Evolutionary conservation across 2,888 invertebrate species (phyloP), one percentile per base, ranked within the genome.

Genomic region (Tetropium fuscum): DNA sequence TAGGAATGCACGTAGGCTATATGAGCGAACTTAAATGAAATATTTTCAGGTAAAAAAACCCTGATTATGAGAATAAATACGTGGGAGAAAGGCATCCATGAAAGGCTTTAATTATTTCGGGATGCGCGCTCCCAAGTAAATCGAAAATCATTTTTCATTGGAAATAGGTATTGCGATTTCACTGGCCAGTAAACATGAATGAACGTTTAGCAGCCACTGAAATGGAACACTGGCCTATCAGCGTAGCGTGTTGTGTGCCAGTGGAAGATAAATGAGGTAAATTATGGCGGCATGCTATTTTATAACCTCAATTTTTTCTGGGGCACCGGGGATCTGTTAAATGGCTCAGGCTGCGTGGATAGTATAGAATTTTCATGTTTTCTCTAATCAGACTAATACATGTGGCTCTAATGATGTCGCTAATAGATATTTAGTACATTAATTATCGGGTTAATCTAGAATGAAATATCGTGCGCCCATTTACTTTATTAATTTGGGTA

Each of bases 141-240:
- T 45, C 18, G 32, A 45, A 32, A 45, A 13, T 18, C 19, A 45
- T 45, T 45, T 45, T 19, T 32, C 32, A 32, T 25, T 8, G 19
- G 11, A n/a, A 45, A 41, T 11, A 44, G 43, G 43, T 44, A 44
- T 44, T 15, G 11, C 45, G 18, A 45, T 45, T 32, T 45, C 18
- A 32, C 32, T 22, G 18, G 7, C 32, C 32, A 32, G 32, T 45
- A 32, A 45, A 45, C 32, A 45, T 32, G 32, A 45, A 45, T 32
- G 19, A 45, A 19, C 18, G 10, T 32, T 16, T 45, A 32, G 13
- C 6, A 30, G 45, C 13, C 45, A 32, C 3, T 32, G 45, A 10
- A 32, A 45, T 32, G 45, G 18, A 45, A 45, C 3, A 30, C 30
- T 30, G 7, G 10, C 27, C n/a, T 45, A 45, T 45, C 18, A 15